phyloP scores from a whole-genome alignment of 2,797 vertebrate genomes.

The Vireo griseus region DNA sequence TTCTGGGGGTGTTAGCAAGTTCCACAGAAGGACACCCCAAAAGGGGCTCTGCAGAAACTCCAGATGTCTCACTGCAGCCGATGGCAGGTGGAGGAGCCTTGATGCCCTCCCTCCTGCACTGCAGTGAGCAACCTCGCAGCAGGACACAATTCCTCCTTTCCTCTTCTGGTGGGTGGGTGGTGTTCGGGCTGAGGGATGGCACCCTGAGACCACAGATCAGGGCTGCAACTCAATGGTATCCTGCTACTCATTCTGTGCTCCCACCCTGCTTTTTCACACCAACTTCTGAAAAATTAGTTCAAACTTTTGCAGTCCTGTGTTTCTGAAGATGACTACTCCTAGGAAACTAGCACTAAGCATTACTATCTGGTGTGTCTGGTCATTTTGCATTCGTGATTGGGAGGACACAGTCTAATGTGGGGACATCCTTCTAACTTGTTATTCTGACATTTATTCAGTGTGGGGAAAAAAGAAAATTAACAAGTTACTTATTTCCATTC shows the following conservation, averaged over 20 bases:
- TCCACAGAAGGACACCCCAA: background rate
- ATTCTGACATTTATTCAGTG: background rate
- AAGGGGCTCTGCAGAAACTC: background rate
- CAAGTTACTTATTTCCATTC: background rate
- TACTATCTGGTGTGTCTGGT: background rate
- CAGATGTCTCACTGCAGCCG: background rate
- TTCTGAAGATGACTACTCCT: background rate
- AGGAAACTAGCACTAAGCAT: background rate
- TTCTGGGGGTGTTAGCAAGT: background rate
- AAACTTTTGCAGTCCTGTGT: background rate
- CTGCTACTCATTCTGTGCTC: background rate
- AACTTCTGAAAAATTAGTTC: background rate
- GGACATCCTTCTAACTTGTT: background rate
- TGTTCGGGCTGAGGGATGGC: background rate
- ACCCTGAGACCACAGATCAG: background rate
- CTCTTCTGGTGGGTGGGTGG: background rate
- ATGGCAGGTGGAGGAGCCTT: background rate
- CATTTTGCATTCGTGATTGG: background rate
- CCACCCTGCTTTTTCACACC: background rate
- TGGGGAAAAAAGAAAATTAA: background rate
- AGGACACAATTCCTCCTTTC: background rate
- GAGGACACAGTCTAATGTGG: background rate
- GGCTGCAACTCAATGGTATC: rapidly evolving
- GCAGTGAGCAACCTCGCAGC: rapidly evolving
- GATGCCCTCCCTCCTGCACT: background rate